These are phyloP conservation scores for Paracentrotus lividus DNA, from an alignment of 53 echinoderm and acorn worm species.

Conservation along the genomic window DNA sequence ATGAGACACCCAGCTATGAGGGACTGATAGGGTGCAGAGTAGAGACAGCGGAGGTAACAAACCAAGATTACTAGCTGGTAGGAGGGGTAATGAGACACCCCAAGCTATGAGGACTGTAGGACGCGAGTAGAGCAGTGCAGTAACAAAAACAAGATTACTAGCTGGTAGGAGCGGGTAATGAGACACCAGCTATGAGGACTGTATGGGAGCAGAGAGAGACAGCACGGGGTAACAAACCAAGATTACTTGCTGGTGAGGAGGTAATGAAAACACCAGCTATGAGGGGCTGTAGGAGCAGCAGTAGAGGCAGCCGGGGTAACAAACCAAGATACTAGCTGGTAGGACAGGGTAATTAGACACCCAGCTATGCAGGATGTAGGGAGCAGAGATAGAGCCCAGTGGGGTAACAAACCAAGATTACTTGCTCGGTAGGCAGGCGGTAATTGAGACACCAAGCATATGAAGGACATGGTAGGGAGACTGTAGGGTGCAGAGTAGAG, in stretches of 20 bases:
- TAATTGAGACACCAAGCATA: too few relatives aligned
- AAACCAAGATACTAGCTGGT: too few relatives aligned
- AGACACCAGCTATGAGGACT: too few relatives aligned
- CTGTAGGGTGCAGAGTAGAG: background rate
- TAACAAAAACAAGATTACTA: background rate
- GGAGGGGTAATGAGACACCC: slow-evolving; percentile 54
- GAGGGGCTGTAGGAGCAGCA: too few relatives aligned
- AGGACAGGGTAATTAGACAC: too few relatives aligned
- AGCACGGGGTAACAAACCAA: background rate
- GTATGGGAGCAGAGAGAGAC: too few relatives aligned
- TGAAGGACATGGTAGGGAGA: too few relatives aligned
- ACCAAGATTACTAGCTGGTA: slow-evolving; percentile 60
- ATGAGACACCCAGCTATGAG: slow-evolving; percentile 68
- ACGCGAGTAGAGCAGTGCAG: background rate
- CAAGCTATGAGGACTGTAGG: slow-evolving; percentile 65
- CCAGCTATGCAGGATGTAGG: too few relatives aligned
- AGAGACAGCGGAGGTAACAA: slow-evolving; percentile 35
- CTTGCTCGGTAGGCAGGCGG: too few relatives aligned
- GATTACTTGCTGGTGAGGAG: background rate
- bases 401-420: too few relatives aligned
- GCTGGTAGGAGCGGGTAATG: slow-evolving; percentile 22
- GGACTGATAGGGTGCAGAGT: slow-evolving; percentile 24
- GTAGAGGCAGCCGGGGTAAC: too few relatives aligned
- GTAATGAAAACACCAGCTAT: background rate
- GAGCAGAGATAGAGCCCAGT: too few relatives aligned